Evolutionary conservation across 2,888 invertebrate genomes (phyloP).

Genomic region (Andricus quercusramuli): DNA sequence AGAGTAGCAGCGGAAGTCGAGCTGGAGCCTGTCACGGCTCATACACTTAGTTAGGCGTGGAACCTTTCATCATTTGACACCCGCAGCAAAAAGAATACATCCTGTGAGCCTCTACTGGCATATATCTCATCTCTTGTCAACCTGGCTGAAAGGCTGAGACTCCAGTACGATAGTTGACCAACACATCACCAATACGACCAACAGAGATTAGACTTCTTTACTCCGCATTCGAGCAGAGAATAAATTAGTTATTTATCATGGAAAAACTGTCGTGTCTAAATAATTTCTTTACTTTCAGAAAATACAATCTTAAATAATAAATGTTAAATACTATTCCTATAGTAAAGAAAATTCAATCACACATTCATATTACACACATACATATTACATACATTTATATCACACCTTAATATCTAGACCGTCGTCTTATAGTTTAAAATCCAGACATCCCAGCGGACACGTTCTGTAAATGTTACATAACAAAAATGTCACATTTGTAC

Average conservation of each 20-base stretch:
- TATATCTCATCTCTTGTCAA: conserved; percentile 32
- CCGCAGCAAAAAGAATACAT: conserved; percentile 63
- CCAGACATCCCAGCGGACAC: no score
- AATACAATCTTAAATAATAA: not conserved
- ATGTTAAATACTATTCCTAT: no score
- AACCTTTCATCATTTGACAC: conserved; percentile 67
- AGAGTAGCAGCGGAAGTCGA: conserved; percentile 52
- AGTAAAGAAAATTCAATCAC: not conserved
- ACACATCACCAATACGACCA: not conserved
- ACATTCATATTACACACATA: no score
- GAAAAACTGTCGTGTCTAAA: not conserved
- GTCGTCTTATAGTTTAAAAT: no score
- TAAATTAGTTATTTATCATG: not conserved
- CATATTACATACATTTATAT: no score
- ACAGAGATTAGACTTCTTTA: not conserved
- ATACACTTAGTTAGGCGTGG: conserved; percentile 45
- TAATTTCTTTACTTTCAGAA: not conserved
- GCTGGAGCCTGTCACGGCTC: conserved; percentile 48
- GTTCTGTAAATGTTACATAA: no score
- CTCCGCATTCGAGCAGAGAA: not conserved
- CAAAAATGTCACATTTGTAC: no score
- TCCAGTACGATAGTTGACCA: not conserved
- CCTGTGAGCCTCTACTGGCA: conserved; percentile 60
- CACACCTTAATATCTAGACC: no score
- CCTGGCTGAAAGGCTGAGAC: conserved; percentile 10